Base-by-base conservation (phyloP, 2,113 vertebrate species). In the Boulengeromyrus knoepffleri region DNA sequence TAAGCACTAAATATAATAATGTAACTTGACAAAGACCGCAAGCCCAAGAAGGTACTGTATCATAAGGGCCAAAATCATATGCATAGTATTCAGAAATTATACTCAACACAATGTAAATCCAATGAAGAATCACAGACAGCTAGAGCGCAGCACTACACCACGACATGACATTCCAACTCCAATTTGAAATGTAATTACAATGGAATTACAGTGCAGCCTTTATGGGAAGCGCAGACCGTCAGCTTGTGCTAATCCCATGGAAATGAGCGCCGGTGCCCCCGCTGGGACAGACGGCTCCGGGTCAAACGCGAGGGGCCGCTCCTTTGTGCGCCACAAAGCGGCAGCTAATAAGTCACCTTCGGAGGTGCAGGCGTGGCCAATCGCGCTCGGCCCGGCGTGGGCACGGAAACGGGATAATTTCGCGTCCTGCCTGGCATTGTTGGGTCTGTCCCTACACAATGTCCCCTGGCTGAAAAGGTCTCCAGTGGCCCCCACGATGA, bases 381-480 rank as follows among this genome's bases (percentile, higher is more conserved):
- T 90, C 10, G 58, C 86, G 74, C 77, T 31, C 90, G 46, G 89
- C 13, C 84, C 84, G 19, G 13, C 42, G 15, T n/a, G n/a, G 77
- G n/a, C 31, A 53, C 15, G 46, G 47, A 89, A 66, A 90, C 36
- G n/a, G 47, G 39, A 83, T 84, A 12, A 84, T 58, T 58, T 10
- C 31, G 6, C 21, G 45, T 90, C 80, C 62, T 8, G 47, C 19
- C 47, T 87, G 15, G 49, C 85, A 77, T 87, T 87, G 85, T 70
- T 52, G 21, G 27, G 85, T 7, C 90, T 58, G 52, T 83, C 74
- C 85, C 88, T 80, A 92, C 94, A 93, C 91, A 90, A 88, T 91
- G 91, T 88, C 62, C 93, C 88, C 89, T 92, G 92, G 93, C 92
- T 93, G 92, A 94, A 95, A 93, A 93, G 46, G 52, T 47, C 93